These are phyloP conservation scores for Drosophila watanabei DNA, from an alignment of 1,140 invertebrate genomes.

Conservation along the genomic window DNA sequence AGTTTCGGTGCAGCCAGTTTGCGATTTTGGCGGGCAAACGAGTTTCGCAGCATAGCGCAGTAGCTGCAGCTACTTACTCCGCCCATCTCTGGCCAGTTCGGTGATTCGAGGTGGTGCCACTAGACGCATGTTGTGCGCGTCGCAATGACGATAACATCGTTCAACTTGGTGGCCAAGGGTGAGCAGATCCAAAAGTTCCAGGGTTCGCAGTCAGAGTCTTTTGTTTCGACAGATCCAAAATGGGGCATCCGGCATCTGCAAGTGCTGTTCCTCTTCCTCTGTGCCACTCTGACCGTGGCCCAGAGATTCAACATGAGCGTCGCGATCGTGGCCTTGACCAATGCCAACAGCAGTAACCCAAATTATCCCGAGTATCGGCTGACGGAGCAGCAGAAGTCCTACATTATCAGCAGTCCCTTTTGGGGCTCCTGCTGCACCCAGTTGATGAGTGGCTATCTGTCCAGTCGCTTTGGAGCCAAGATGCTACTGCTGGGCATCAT, in stretches of 20 bases:
- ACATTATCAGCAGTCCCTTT: constrained; percentile 89
- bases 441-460: constrained; percentile 90
- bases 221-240: constrained; percentile 20
- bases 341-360: constrained; percentile 74
- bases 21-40: constrained; percentile 30
- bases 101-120: constrained; percentile 5
- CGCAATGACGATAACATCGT: constrained; percentile 43
- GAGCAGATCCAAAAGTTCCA: neutral
- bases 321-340: constrained; percentile 80
- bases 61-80: constrained; percentile 9
- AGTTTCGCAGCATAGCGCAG: constrained; percentile 19
- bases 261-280: constrained; percentile 88
- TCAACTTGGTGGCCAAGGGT: constrained; percentile 45
- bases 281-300: constrained; percentile 87
- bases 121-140: constrained; percentile 24
- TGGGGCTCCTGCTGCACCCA: constrained; percentile 87
- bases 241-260: constrained; percentile 87
- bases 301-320: constrained; percentile 84
- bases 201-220: constrained; percentile 21
- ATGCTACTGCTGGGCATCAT: constrained; percentile 87
- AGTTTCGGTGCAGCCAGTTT: constrained; percentile 30
- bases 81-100: constrained; percentile 23
- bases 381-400: constrained; percentile 86
- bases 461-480: constrained; percentile 89
- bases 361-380: constrained; percentile 83